Base-by-base conservation (phyloP, 2,797 vertebrate genomes). In the Etheostoma nigrum region DNA sequence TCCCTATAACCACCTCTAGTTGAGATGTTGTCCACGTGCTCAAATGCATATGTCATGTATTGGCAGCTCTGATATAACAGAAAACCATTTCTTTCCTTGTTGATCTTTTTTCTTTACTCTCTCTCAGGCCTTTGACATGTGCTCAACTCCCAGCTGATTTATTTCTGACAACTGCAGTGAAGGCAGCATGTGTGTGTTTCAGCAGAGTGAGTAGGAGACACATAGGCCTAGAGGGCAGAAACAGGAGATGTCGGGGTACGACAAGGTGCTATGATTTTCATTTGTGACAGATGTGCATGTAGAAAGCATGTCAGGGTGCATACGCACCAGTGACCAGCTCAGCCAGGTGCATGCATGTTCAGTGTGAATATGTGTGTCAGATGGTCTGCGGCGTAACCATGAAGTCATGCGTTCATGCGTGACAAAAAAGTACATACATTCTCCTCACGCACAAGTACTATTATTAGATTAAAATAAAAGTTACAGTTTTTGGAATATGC, bases 231-330 rank as follows among this genome's bases (percentile, higher is more conserved):
- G 52, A 67, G 66, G 63, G 40, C 44, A 76, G 74, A 60, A 70
- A 36, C 57, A 62, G 67, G 70, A 72, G 69, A n/a, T 47, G 47
- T n/a, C 13, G n/a, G 65, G 72, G 21, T 45, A 40, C 36, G 67
- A 68, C 57, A 63, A 12, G 72, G 53, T 67, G 73, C 62, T 59
- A 70, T 78, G 77, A 78, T 70, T 68, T 78, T 67, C 76, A 61
- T 76, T 66, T 81, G 79, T 91, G 86, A 87, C 85, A 91, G 90
- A 89, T 89, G 91, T 88, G 81, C 83, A 86, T 82, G 76, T 75
- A 67, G 81, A 68, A 83, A 79, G 70, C 69, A 86, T 86, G 86
- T 84, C 81, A 76, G 69, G 76, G 64, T 83, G 75, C 59, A 78
- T 60, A 91, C 73, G 83, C 85, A 84, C 84, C 86, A 84, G 67